Evolutionary conservation across 2,797 vertebrate species (phyloP), one percentile per base, ranked within the genome.

Genomic region (Halcyon smyrnensis): DNA sequence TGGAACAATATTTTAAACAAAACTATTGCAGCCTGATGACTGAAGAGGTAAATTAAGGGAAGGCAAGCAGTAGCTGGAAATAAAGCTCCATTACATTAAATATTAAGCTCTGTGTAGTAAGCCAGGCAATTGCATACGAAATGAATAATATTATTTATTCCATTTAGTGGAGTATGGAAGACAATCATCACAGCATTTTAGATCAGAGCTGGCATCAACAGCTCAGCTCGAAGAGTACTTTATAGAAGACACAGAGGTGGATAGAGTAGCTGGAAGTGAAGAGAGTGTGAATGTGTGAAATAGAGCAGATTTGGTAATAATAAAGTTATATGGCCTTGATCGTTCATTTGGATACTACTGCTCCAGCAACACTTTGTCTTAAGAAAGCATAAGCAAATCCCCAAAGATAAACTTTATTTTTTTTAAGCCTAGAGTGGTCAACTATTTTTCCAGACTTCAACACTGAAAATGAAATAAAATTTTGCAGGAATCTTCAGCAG

Each of bases 61-160:
- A 89, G 78, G 75, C 76, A 89, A 71, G 23, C 83, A 94, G 95
- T 89, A 96, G 89, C 90, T 96, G 81, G 67, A 93, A 94, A 89
- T 80, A 76, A 80, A 85, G 57, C 56, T 89, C 89, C 87, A 92
- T 89, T 87, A 87, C 1, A 5, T 23, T 94, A 95, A 96, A 90
- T 80, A 95, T 83, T 89, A 87, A 96, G 57, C 45, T 91, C 71
- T 20, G 60, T 46, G 78, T 45, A 74, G 75, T 63, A 87, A 93
- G 94, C 36, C 90, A 95, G 92, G 89, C 57, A 93, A 65, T 27
- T 74, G 25, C 78, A 89, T 62, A 85, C 75, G 89, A 90, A 97
- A 95, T 92, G 93, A 87, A 92, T 96, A 92, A 94, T 53, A 65
- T 78, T 93, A 95, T 95, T 95, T 97, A 91, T 95, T 94, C 94